These are phyloP conservation scores for Cuculus canorus DNA, from an alignment of 2,797 vertebrate species.

Conservation along the genomic window DNA sequence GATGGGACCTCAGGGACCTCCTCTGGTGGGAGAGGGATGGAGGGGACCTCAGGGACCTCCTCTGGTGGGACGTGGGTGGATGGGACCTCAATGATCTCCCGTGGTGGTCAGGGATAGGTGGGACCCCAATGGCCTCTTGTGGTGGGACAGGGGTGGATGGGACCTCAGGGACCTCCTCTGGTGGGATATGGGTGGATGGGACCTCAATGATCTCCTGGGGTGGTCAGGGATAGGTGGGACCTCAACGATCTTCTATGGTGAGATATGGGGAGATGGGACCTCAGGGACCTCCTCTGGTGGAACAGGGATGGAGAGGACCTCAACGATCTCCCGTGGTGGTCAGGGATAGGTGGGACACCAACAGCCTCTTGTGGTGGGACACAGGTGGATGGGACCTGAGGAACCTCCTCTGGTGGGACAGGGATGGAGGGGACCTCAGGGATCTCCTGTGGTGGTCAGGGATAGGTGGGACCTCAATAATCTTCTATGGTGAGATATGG, in stretches of 20 bases:
- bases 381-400: not conserved
- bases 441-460: too few relatives aligned
- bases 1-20: not conserved
- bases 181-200: not conserved
- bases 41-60: too few relatives aligned
- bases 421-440: too few relatives aligned
- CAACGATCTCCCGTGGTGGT: not conserved
- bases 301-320: not conserved
- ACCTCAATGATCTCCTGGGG: not conserved
- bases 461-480: not conserved
- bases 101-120: accelerated
- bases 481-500: accelerated
- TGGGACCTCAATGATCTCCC: too few relatives aligned
- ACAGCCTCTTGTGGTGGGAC: not conserved
- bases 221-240: too few relatives aligned
- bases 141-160: too few relatives aligned
- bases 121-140: not conserved
- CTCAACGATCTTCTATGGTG: not conserved
- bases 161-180: not conserved
- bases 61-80: too few relatives aligned
- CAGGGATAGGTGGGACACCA: too few relatives aligned
- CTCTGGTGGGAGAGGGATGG: not conserved
- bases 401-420: not conserved
- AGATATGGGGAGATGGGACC: not conserved
- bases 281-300: not conserved